A percentile compares a stretch with the other conserved stretches of the same genome.
Evolutionary conservation across 2,888 invertebrate genomes (phyloP).

Genomic region (Lycophotia porphyrea): DNA sequence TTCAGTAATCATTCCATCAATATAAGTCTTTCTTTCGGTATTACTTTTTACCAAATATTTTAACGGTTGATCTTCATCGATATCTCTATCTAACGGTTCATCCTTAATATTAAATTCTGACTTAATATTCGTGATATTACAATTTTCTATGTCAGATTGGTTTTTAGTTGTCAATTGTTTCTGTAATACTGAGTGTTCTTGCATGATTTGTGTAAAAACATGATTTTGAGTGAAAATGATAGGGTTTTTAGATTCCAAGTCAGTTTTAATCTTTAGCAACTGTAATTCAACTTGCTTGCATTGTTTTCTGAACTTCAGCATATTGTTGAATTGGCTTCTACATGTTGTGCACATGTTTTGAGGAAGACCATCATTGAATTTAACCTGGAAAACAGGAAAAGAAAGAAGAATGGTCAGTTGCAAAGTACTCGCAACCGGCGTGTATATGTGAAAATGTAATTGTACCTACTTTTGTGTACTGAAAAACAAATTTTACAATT

Average conservation of each 20-base stretch:
- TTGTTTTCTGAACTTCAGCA: conserved; percentile 72
- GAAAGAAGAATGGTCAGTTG: too few species aligned
- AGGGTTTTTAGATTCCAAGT: not conserved
- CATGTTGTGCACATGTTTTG: conserved; percentile 56
- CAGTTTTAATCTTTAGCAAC: conserved; percentile 55
- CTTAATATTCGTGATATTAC: not conserved
- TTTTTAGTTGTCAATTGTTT: not conserved
- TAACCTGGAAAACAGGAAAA: conserved; percentile 51
- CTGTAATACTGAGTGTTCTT: not conserved
- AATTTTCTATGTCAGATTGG: not conserved
- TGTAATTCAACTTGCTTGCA: conserved; percentile 70
- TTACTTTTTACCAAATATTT: conserved; percentile 6
- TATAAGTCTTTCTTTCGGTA: not conserved
- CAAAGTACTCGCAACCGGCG: too few species aligned
- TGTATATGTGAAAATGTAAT: too few species aligned
- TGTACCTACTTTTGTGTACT: too few species aligned
- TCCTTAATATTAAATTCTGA: conserved; percentile 17
- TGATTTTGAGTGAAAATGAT: not conserved
- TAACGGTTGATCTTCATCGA: conserved; percentile 9
- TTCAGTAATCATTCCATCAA: not conserved
- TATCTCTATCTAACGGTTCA: not conserved
- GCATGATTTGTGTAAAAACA: not conserved
- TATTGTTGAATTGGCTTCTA: conserved; percentile 60
- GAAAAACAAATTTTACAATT: too few species aligned
- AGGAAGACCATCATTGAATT: conserved; percentile 47